phyloP scores from a whole-genome alignment of 2,888 invertebrate genomes.

The Chymomyza caudatula region DNA sequence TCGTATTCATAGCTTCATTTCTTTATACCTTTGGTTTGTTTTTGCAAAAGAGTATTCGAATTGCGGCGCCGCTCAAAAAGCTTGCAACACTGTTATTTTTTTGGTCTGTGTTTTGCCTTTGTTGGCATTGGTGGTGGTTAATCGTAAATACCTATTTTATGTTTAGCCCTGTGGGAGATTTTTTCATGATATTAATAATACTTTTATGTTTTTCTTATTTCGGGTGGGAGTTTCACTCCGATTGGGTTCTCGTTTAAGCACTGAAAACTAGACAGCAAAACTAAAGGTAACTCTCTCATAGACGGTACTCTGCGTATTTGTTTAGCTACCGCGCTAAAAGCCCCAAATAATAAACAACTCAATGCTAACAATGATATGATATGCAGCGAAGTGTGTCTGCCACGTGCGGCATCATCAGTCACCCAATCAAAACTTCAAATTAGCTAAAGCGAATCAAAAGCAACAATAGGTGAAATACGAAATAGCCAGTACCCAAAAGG shows the following conservation, averaged over 20 bases:
- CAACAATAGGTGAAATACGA: neutral
- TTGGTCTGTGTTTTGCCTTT: neutral
- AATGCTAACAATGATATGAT: neutral
- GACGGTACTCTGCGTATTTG: neutral
- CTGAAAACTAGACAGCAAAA: neutral
- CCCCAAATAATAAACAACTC: neutral
- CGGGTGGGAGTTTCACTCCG: neutral
- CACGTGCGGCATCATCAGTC: neutral
- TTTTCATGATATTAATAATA: conserved; percentile 51
- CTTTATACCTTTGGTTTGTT: too few species aligned
- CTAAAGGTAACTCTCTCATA: too few species aligned
- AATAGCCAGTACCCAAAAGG: neutral
- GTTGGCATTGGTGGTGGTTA: conserved; percentile 2
- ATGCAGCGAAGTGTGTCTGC: neutral
- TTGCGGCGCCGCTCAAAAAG: neutral
- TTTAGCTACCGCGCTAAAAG: neutral
- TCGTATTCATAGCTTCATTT: too few species aligned
- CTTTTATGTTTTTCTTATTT: conserved; percentile 38
- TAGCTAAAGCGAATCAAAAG: neutral
- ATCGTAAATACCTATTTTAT: conserved; percentile 62
- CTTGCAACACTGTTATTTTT: neutral
- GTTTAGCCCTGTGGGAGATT: conserved; percentile 65
- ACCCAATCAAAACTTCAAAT: neutral
- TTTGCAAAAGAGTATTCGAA: neutral
- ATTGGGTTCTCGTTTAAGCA: conserved; percentile 6